phyloP scores from a whole-genome alignment of 2,113 vertebrate species.

The Aplodontia rufa region DNA sequence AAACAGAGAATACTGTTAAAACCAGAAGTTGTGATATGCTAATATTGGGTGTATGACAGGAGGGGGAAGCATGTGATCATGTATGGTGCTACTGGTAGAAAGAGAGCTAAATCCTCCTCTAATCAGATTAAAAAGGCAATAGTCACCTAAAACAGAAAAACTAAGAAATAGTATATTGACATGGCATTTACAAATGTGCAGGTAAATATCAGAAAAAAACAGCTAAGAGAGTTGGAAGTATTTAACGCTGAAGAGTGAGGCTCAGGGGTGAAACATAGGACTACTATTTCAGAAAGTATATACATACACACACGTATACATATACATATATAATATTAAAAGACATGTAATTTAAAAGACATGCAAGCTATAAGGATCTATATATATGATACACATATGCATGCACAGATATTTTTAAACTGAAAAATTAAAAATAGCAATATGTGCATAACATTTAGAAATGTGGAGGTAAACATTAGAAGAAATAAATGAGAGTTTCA shows the following conservation, averaged over 20 bases:
- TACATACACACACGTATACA: not conserved
- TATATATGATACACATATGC: not conserved
- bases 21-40: conserved; percentile 16
- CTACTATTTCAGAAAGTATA: conserved; percentile 20
- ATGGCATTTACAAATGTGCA: conserved; percentile 45
- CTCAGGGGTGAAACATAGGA: conserved; percentile 20
- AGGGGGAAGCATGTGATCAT: not conserved
- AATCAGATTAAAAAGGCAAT: conserved; percentile 51
- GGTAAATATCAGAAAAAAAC: conserved; percentile 45
- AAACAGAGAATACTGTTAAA: conserved; percentile 42
- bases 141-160: conserved; percentile 63
- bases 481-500: conserved; percentile 22
- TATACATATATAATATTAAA: conserved; percentile 2
- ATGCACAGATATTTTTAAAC: not conserved
- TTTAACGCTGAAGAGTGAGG: conserved; percentile 52
- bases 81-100: not conserved
- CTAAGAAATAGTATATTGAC: conserved; percentile 24
- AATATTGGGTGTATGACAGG: not conserved
- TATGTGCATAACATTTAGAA: conserved; percentile 25
- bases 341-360: not conserved
- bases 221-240: conserved; percentile 5
- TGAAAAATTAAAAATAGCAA: conserved; percentile 50
- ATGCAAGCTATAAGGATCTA: not conserved
- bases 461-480: not conserved
- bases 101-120: conserved; percentile 34